Evolutionary conservation across 2,113 vertebrate species (phyloP).

Genomic region (Chloroceryle aenea): DNA sequence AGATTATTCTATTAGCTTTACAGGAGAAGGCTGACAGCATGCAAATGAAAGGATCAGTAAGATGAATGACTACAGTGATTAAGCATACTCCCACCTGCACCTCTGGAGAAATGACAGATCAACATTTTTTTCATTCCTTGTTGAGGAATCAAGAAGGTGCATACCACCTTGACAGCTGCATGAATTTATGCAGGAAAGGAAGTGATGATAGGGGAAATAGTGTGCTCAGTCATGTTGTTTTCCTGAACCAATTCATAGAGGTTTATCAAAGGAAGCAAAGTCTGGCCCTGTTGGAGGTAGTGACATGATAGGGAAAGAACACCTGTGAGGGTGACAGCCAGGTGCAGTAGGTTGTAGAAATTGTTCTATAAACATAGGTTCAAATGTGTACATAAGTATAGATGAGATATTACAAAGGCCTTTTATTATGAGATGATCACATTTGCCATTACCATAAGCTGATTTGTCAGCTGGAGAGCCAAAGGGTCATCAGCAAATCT

Average conservation of each 20-base stretch:
- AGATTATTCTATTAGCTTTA: neutral
- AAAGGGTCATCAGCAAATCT: neutral
- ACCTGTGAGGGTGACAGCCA: neutral
- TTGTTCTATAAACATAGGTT: neutral
- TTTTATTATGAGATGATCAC: neutral
- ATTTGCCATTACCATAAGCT: neutral
- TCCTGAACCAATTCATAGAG: neutral
- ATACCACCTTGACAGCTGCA: neutral
- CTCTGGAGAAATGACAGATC: neutral
- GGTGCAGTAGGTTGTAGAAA: neutral
- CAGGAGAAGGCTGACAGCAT: neutral
- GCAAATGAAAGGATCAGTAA: neutral
- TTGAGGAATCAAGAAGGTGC: neutral
- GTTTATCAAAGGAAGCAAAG: neutral
- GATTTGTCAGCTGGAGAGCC: neutral
- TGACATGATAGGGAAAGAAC: neutral
- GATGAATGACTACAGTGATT: neutral
- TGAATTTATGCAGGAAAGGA: neutral
- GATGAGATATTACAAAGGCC: neutral
- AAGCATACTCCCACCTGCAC: neutral
- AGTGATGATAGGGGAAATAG: neutral
- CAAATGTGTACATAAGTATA: neutral
- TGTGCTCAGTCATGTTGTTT: neutral
- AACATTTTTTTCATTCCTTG: neutral
- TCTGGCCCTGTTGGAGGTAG: neutral